Evolutionary conservation across 2,113 vertebrate species (phyloP).

Genomic region (Lycocorax pyrrhopterus): DNA sequence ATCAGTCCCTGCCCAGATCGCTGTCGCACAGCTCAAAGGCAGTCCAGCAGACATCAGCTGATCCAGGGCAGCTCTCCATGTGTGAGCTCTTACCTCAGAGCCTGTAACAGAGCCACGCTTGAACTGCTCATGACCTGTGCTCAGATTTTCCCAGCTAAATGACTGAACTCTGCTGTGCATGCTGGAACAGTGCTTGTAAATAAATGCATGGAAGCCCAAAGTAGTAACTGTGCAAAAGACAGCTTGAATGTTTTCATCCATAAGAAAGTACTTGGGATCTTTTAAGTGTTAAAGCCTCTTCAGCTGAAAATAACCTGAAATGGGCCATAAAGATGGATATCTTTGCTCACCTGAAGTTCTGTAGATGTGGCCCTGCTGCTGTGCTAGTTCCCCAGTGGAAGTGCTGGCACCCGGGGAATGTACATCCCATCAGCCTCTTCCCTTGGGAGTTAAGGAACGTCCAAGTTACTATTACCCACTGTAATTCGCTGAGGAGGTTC

Average conservation of each 20-base stretch:
- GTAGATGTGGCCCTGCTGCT: neutral
- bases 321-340: rapidly evolving
- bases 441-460: neutral
- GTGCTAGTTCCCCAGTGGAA: neutral
- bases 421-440: neutral
- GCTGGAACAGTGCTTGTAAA: neutral
- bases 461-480: rapidly evolving
- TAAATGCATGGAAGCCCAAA: neutral
- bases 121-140: neutral
- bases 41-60: neutral
- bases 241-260: neutral
- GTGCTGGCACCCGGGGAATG: neutral
- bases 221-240: neutral
- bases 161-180: neutral
- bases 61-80: neutral
- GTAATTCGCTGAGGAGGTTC: neutral
- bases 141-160: neutral
- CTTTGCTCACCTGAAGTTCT: neutral
- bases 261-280: neutral
- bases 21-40: neutral
- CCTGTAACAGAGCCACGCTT: neutral
- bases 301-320: neutral
- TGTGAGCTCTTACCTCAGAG: neutral
- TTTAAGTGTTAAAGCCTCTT: neutral
- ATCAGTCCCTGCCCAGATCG: rapidly evolving